Evolutionary conservation across 2,113 vertebrate genomes (phyloP).

Genomic region (Steatornis caripensis): DNA sequence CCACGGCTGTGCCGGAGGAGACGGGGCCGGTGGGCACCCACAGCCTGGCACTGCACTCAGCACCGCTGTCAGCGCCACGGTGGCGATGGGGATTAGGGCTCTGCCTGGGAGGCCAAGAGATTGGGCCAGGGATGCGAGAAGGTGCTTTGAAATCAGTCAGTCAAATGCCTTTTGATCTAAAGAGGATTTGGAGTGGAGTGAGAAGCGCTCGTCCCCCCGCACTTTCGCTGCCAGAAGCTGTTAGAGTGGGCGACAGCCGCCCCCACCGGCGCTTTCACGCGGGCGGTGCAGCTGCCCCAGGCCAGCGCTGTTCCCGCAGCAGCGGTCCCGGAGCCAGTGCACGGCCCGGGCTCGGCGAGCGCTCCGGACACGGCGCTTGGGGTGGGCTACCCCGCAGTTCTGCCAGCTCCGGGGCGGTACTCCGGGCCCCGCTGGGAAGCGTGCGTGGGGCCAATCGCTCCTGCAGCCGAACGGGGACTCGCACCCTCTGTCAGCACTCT

Average conservation of each 20-base stretch:
- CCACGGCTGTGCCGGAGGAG: neutral
- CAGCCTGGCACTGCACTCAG: neutral
- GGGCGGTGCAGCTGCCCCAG: too few species aligned
- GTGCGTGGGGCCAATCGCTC: too few species aligned
- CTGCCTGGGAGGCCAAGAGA: neutral
- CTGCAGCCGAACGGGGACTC: too few species aligned
- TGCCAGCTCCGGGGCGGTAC: too few species aligned
- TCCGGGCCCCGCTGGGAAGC: too few species aligned
- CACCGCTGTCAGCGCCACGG: rapidly evolving
- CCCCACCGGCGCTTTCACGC: too few species aligned
- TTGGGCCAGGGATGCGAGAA: neutral
- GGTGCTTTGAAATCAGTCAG: neutral
- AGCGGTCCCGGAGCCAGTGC: too few species aligned
- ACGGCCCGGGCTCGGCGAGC: too few species aligned
- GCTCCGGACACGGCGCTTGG: too few species aligned
- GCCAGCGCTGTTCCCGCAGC: too few species aligned
- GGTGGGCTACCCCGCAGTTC: too few species aligned
- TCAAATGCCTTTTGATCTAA: neutral
- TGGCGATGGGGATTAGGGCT: neutral
- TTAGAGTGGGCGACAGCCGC: too few species aligned
- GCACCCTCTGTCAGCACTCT: rapidly evolving
- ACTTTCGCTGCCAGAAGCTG: rapidly evolving
- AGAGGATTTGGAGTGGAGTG: neutral
- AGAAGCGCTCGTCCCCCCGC: neutral
- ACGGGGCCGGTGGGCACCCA: rapidly evolving